Percentiles rank a stretch among this genome's conserved stretches.
phyloP scores from a whole-genome alignment of 2,797 vertebrate genomes.

The Carcharodon carcharias region DNA sequence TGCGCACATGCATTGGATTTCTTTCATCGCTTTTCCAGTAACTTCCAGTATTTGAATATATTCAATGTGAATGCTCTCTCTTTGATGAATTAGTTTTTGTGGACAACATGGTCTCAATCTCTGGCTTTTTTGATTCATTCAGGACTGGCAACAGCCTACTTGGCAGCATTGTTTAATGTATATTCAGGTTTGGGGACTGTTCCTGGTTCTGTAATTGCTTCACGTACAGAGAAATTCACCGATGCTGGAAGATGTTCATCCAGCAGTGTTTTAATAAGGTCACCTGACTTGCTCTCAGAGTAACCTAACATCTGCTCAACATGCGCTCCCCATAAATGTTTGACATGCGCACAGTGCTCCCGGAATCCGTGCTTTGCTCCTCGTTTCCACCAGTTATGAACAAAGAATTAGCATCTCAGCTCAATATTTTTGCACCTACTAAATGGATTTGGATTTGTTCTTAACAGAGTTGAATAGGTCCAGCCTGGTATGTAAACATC shows the following conservation, averaged over 20 bases:
- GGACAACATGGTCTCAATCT: neutral
- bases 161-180: neutral
- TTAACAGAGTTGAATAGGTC: neutral
- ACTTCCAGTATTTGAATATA: neutral
- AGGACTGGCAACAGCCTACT: neutral
- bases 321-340: neutral
- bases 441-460: neutral
- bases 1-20: neutral
- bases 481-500: neutral
- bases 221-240: neutral
- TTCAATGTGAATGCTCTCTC: neutral
- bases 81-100: neutral
- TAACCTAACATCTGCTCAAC: neutral
- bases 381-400: neutral
- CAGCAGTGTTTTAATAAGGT: slow-evolving; percentile 3
- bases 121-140: neutral
- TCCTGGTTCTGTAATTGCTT: neutral
- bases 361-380: neutral
- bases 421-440: neutral
- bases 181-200: neutral
- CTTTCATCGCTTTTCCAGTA: neutral
- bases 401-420: neutral
- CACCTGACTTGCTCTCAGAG: neutral
- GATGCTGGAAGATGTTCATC: neutral
- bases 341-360: neutral